Conservation (phyloP, 2,888 invertebrate species). For the Sinopyrophorus schimmeli region DNA sequence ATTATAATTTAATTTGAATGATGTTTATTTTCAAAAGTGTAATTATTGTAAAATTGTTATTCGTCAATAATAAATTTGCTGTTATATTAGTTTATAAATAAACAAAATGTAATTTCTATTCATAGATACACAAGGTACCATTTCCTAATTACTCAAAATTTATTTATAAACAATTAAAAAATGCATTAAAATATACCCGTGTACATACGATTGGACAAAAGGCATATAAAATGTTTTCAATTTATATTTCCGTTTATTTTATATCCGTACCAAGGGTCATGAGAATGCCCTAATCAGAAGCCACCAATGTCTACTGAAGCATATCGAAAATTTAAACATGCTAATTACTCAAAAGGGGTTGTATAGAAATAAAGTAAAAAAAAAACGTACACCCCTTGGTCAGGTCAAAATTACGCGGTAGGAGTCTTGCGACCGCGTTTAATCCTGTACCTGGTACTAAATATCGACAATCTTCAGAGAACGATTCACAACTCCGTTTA, state of each 20-base stretch:
- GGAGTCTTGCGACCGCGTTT: slow-evolving; percentile 29
- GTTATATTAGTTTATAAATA: no score
- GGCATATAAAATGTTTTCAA: no score
- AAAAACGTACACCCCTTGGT: slow-evolving; percentile 19
- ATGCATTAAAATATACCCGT: no score
- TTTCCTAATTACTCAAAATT: no score
- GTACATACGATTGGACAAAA: no score
- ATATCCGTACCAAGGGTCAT: slow-evolving; percentile 10
- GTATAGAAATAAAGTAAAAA: slow-evolving; percentile 26
- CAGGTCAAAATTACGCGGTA: slow-evolving; percentile 29
- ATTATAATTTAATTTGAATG: no score
- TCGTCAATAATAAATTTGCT: no score
- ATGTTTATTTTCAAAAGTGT: no score
- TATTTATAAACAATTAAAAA: no score
- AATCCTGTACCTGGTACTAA: slow-evolving; percentile 50
- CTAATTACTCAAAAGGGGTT: slow-evolving; percentile 44
- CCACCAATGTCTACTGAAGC: slow-evolving; percentile 35
- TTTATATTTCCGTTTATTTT: slow-evolving; percentile 12
- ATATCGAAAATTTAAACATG: slow-evolving; percentile 45
- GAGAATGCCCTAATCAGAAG: slow-evolving; percentile 17
- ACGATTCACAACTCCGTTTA: slow-evolving; percentile 33
- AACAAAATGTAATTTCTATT: no score
- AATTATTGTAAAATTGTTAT: no score
- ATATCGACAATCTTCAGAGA: slow-evolving; percentile 49
- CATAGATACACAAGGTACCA: no score